Evolutionary conservation across 1,140 invertebrate species (phyloP).

Genomic region (Drosophila sproati): DNA sequence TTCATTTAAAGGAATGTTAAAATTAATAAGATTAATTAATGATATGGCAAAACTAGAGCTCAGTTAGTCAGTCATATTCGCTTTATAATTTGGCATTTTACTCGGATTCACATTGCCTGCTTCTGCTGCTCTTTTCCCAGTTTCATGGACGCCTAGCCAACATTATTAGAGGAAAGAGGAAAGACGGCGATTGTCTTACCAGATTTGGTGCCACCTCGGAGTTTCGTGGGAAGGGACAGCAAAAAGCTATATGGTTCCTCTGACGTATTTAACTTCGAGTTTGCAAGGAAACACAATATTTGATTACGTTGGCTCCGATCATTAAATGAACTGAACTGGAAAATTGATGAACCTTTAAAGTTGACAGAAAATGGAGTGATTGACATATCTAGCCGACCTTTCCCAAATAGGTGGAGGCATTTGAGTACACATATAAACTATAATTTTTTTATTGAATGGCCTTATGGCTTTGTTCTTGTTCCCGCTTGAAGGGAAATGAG

Average conservation of each 20-base stretch:
- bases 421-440: neutral
- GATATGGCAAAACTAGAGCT: neutral
- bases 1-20: constrained; percentile 2
- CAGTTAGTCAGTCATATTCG: neutral
- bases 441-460: constrained; percentile 9
- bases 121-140: constrained; percentile 7
- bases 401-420: too few relatives aligned
- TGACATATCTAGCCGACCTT: constrained; percentile 12
- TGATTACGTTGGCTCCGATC: neutral
- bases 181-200: too few relatives aligned
- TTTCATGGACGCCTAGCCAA: neutral
- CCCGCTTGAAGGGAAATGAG: constrained; percentile 18
- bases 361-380: neutral
- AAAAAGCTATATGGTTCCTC: neutral
- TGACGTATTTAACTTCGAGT: constrained; percentile 2
- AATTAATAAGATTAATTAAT: constrained; percentile 8
- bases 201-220: too few relatives aligned
- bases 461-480: neutral
- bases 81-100: constrained; percentile 3
- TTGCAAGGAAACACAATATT: constrained; percentile 9
- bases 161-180: neutral
- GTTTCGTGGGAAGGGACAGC: neutral
- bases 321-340: neutral
- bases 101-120: neutral
- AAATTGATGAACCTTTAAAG: neutral